phyloP scores from a whole-genome alignment of 2,113 vertebrate genomes.

The Athene noctua region DNA sequence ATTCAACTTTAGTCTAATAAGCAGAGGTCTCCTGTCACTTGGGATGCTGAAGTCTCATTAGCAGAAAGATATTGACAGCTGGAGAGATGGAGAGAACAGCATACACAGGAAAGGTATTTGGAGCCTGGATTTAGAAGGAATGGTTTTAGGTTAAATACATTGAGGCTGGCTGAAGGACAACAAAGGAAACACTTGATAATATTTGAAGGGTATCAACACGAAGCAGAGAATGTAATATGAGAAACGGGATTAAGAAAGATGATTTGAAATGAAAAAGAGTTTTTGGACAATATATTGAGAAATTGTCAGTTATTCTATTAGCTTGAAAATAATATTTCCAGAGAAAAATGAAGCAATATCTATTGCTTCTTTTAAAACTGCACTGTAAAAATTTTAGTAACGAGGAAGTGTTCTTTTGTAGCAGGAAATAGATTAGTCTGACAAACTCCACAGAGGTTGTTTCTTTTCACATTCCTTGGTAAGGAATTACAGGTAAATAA shows the following conservation, averaged over 20 bases:
- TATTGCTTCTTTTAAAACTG: background rate
- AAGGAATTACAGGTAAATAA: background rate
- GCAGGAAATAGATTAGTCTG: background rate
- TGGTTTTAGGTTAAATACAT: background rate
- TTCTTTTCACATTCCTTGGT: background rate
- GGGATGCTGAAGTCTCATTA: background rate
- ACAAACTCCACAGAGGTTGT: background rate
- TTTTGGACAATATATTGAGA: background rate
- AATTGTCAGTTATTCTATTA: background rate
- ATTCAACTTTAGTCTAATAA: background rate
- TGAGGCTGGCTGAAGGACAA: background rate
- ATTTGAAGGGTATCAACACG: background rate
- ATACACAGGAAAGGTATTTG: background rate
- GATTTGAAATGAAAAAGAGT: background rate
- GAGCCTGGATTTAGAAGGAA: background rate
- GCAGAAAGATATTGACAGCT: conserved; percentile 8
- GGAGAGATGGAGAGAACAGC: background rate
- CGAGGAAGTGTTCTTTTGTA: background rate
- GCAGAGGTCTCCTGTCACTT: background rate
- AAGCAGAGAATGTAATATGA: background rate
- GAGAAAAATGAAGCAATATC: background rate
- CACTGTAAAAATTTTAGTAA: background rate
- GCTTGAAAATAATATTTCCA: background rate
- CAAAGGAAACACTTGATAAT: background rate
- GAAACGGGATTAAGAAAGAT: conserved; percentile 17